A percentile compares a stretch with the other conserved stretches of the same genome.
Evolutionary conservation across 1,140 invertebrate genomes (phyloP).

Genomic region (Anagrus nilaparvatae): DNA sequence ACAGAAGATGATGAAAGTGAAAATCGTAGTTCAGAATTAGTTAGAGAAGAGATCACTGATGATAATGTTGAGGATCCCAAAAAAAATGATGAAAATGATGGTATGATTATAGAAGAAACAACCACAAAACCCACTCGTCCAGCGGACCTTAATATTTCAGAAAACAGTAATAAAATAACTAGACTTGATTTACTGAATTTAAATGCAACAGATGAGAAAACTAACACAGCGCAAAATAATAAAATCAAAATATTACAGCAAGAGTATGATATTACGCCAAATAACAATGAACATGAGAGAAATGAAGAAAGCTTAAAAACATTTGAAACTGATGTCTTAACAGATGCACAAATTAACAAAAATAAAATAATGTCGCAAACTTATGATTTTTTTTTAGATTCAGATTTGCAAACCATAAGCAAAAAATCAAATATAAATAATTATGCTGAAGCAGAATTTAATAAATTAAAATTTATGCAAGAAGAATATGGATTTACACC

Average conservation of each 20-base stretch:
- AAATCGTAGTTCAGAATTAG: conserved; percentile 14
- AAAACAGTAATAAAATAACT: not conserved
- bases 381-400: too few species aligned
- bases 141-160: conserved; percentile 23
- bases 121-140: conserved; percentile 22
- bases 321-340: conserved; percentile 3
- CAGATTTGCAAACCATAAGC: too few species aligned
- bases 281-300: conserved; percentile 6
- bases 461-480: too few species aligned
- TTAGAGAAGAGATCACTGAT: conserved; percentile 9
- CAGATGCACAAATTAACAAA: conserved; percentile 14
- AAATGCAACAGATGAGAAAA: conserved; percentile 25
- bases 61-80: conserved; percentile 1
- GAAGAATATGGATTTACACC: too few species aligned
- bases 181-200: conserved; percentile 9
- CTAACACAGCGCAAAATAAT: conserved; percentile 22
- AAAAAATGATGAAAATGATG: not conserved
- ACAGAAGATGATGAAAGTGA: conserved; percentile 12
- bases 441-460: too few species aligned
- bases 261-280: conserved; percentile 23
- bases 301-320: not conserved
- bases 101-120: not conserved
- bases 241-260: conserved; percentile 22
- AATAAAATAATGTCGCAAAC: conserved; percentile 17
- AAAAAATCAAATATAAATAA: too few species aligned